Evolutionary conservation across 1,140 invertebrate genomes (phyloP).

Genomic region (Pogonognathellus flavescens): DNA sequence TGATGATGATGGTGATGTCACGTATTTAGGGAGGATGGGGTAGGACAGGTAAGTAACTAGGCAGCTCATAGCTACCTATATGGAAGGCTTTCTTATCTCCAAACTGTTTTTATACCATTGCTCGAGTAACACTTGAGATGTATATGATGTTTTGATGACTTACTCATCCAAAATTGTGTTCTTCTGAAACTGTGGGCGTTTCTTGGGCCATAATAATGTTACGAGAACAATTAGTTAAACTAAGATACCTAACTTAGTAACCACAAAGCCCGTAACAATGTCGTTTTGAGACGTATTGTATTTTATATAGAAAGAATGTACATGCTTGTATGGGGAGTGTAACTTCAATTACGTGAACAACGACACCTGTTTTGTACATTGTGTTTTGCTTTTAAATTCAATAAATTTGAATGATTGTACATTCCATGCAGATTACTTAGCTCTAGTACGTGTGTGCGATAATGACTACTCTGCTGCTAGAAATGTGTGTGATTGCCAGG

Average conservation of each 20-base stretch:
- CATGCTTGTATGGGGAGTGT: too few species aligned
- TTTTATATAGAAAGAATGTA: too few species aligned
- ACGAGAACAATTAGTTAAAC: slow-evolving; percentile 17
- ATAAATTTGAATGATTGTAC: too few species aligned
- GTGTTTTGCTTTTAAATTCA: too few species aligned
- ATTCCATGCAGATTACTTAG: too few species aligned
- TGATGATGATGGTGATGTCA: not conserved
- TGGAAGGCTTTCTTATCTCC: not conserved
- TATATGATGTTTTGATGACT: slow-evolving; percentile 15
- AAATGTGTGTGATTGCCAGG: not conserved
- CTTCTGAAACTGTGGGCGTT: not conserved
- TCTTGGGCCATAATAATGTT: slow-evolving; percentile 26
- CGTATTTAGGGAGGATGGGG: not conserved
- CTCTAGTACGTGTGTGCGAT: not conserved
- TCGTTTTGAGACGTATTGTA: too few species aligned
- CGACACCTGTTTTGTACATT: too few species aligned
- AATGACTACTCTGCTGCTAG: not conserved
- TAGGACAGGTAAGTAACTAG: slow-evolving; percentile 22
- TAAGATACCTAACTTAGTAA: not conserved
- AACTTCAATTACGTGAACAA: too few species aligned
- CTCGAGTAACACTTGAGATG: slow-evolving; percentile 22
- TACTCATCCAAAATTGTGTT: slow-evolving; percentile 45
- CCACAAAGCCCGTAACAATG: too few species aligned
- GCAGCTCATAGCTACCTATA: not conserved
- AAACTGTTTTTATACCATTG: slow-evolving; percentile 33